Base-by-base conservation (phyloP, 2,888 invertebrate genomes). In the Odontothrips loti region DNA sequence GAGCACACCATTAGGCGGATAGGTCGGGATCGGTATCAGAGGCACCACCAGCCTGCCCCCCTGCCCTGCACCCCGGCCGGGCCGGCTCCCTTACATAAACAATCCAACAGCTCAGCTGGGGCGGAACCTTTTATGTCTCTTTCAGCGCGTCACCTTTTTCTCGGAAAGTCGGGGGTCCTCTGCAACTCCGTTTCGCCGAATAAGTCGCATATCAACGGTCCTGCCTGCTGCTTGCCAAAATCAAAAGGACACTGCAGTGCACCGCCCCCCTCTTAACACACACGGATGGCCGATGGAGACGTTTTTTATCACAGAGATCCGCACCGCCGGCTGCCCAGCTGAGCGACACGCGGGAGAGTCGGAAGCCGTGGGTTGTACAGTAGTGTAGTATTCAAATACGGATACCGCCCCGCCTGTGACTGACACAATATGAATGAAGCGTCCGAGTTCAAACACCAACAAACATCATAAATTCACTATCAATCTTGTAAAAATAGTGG, bases 151-250 rank as follows among this genome's bases (percentile, higher is more conserved):
- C 68, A 75, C 68, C 68, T 23, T 27, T 27, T 75, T 75, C 68
- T 27, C 27, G 68, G 68, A 75, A 75, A 75, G 68, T 68, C 68
- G 68, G 68, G 68, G 68, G 23, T 27, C 68, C 68, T 75, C 68
- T 43, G 34, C 34, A 43, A 43, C 34, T 6, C 68, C 23, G 68
- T 27, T n/a, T 75, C 23, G 68, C 68, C 23, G 23, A 75, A 75
- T 75, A 75, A 43, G 34, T 43, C 34, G 34, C 34, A 43, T 15
- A 58, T 58, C 20, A 58, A 58, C 17, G 20, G 58, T n/a, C n/a
- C n/a, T n/a, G n/a, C n/a, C n/a, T n/a, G n/a, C n/a, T 43, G 34
- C 34, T 43, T 2, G 2, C 3, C 34, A 6, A 43, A 43, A 43
- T 43, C 34, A 43, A 43, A 43, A 43, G 34, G 34, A 43, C 34